Percentiles rank a stretch among this genome's conserved stretches.
Conservation (phyloP, 1,140 invertebrate species). For the Zaprionus africanus region DNA sequence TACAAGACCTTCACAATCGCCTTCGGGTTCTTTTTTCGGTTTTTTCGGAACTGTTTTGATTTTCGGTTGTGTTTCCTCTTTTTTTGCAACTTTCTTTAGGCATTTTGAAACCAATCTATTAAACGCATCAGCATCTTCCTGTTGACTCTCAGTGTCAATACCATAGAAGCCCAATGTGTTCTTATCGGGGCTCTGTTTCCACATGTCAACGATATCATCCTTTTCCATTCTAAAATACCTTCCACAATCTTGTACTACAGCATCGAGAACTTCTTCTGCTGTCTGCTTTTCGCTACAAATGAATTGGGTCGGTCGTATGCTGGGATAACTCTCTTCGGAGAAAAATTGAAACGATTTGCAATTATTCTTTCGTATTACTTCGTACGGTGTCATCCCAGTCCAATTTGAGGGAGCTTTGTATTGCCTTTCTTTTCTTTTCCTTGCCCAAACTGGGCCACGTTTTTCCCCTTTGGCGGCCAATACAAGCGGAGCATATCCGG, state of each 20-base stretch:
- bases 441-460: too few relatives aligned
- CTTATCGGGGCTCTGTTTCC: slow-evolving; percentile 1
- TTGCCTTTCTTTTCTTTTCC: background rate
- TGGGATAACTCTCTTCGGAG: background rate
- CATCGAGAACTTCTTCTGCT: background rate
- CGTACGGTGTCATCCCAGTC: background rate
- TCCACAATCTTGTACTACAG: background rate
- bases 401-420: background rate
- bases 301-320: background rate
- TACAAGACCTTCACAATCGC: background rate
- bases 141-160: background rate
- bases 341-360: background rate
- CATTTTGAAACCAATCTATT: background rate
- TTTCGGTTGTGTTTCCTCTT: background rate
- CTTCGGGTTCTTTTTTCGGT: background rate
- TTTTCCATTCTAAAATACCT: background rate
- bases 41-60: background rate
- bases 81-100: background rate
- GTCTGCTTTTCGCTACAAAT: background rate
- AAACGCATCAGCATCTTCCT: background rate
- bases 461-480: too few relatives aligned
- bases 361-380: background rate
- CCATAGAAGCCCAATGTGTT: background rate
- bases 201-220: background rate
- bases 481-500: too few relatives aligned